Conservation (phyloP, 2,797 vertebrate genomes). For the Acanthis flammea region DNA sequence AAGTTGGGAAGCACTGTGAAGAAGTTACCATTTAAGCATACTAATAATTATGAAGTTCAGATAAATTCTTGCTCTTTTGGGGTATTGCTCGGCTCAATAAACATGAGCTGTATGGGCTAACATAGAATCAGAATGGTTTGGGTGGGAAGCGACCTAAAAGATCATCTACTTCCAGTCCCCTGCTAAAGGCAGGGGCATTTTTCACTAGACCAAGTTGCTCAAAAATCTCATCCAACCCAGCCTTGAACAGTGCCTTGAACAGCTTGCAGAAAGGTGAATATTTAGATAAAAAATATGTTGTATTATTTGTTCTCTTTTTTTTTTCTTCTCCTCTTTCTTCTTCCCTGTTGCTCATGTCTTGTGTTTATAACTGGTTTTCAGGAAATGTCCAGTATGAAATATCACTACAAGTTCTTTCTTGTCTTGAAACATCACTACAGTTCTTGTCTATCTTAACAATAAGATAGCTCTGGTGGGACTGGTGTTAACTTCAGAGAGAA, state of each 20-base stretch:
- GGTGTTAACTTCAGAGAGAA: not conserved
- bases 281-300: not conserved
- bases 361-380: not conserved
- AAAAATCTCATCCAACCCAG: not conserved
- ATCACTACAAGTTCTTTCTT: not conserved
- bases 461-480: not conserved
- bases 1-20: not conserved
- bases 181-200: not conserved
- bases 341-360: not conserved
- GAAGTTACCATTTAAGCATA: not conserved
- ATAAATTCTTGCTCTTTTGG: not conserved
- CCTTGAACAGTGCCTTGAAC: not conserved
- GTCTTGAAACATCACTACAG: not conserved
- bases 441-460: not conserved
- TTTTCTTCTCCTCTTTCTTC: no score
- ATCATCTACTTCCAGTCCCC: not conserved
- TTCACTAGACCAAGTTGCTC: not conserved
- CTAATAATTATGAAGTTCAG: not conserved
- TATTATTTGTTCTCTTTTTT: not conserved
- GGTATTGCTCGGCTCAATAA: not conserved
- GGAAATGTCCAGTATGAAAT: not conserved
- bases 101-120: not conserved
- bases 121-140: not conserved
- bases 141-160: not conserved
- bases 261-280: not conserved